Percentiles rank a stretch among this genome's conserved stretches.
phyloP scores from a whole-genome alignment of 2,113 vertebrate genomes.

The Carassius carassius region DNA sequence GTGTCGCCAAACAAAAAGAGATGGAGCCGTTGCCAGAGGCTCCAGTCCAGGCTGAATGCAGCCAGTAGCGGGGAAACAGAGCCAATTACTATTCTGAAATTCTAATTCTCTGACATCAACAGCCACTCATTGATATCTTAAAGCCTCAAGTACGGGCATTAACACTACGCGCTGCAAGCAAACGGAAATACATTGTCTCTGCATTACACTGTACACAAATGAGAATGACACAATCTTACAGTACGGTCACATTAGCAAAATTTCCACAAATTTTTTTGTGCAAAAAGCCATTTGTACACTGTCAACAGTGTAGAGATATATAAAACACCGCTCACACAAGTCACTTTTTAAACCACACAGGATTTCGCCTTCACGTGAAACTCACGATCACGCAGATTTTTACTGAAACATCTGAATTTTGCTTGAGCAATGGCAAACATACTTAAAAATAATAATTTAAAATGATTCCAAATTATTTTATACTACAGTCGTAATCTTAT shows the following conservation, averaged over 20 bases:
- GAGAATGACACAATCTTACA: not conserved
- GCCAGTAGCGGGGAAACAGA: constrained; percentile 55
- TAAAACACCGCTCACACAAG: not conserved
- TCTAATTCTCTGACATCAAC: constrained; percentile 64
- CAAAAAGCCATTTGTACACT: too few relatives aligned
- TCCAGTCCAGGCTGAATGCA: constrained; percentile 53
- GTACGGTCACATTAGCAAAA: not conserved
- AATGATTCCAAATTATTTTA: too few relatives aligned
- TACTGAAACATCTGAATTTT: too few relatives aligned
- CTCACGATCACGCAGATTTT: too few relatives aligned
- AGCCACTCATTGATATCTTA: constrained; percentile 62
- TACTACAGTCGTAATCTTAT: not conserved
- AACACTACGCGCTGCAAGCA: constrained; percentile 42
- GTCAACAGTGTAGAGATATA: not conserved
- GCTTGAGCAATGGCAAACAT: not conserved
- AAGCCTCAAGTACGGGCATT: constrained; percentile 55
- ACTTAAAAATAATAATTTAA: not conserved
- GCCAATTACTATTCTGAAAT: constrained; percentile 63
- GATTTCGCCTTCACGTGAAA: not conserved
- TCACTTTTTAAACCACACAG: not conserved
- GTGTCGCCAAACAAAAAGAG: constrained; percentile 69
- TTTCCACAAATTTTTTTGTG: too few relatives aligned
- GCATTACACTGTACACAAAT: not conserved
- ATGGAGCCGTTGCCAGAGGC: constrained; percentile 66
- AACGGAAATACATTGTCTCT: constrained; percentile 20